A percentile compares a stretch with the other conserved stretches of the same genome.
Conservation (phyloP, 2,888 invertebrate genomes). For the Ptilodon capucinus region DNA sequence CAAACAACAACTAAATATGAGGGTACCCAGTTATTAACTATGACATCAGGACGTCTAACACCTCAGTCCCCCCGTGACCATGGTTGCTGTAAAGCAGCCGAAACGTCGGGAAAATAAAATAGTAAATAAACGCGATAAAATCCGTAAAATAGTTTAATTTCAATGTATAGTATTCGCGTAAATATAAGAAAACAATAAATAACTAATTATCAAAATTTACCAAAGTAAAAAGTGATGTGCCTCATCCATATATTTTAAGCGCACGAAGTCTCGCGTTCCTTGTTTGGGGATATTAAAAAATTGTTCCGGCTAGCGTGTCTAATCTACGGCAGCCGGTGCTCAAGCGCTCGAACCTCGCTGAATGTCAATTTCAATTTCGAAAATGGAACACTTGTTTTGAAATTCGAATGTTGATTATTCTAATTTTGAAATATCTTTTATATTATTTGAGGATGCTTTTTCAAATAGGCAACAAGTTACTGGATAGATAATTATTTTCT, state of each 20-base stretch:
- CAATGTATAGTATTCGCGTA: too few species aligned
- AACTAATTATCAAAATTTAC: neutral
- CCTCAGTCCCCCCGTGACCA: too few species aligned
- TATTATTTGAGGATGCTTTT: too few species aligned
- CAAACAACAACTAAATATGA: too few species aligned
- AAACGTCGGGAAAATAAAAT: too few species aligned
- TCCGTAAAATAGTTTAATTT: too few species aligned
- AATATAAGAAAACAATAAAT: neutral
- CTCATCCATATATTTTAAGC: slow-evolving; percentile 51
- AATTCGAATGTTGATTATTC: neutral
- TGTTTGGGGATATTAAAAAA: slow-evolving; percentile 82
- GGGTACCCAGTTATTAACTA: too few species aligned
- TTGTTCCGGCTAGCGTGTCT: slow-evolving; percentile 82
- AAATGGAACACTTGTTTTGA: slow-evolving; percentile 21
- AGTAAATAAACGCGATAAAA: too few species aligned
- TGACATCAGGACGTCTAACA: too few species aligned
- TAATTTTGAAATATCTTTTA: neutral
- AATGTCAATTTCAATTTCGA: slow-evolving; percentile 37
- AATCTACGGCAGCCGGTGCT: slow-evolving; percentile 76
- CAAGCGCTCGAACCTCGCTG: slow-evolving; percentile 40
- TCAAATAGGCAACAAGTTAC: too few species aligned
- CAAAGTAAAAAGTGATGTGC: slow-evolving; percentile 1
- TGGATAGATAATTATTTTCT: too few species aligned
- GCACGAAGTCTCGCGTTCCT: slow-evolving; percentile 60
- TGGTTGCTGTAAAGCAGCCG: too few species aligned